phyloP scores from a whole-genome alignment of 2,113 vertebrate species.

The Corynorhinus townsendii region DNA sequence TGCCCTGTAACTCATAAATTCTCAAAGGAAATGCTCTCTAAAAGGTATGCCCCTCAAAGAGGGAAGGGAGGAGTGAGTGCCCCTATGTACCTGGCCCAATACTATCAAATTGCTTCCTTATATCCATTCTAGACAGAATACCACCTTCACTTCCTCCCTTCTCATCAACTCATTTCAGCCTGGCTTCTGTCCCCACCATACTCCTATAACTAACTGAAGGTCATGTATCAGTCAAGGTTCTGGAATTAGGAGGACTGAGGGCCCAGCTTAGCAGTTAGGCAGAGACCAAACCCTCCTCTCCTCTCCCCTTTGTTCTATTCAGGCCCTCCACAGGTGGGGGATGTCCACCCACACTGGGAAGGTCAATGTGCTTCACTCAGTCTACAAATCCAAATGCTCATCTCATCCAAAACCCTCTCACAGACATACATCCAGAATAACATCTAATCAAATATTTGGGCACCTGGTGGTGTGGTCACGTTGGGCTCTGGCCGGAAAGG shows the following conservation, averaged over 20 bases:
- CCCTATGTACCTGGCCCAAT: background rate
- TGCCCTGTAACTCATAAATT: background rate
- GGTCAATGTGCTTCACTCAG: background rate
- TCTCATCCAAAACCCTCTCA: background rate
- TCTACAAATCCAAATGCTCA: background rate
- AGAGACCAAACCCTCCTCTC: background rate
- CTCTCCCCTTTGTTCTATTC: background rate
- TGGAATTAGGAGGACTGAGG: background rate
- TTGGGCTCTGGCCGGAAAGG: background rate
- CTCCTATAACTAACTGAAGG: background rate
- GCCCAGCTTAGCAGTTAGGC: background rate
- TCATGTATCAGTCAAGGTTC: background rate
- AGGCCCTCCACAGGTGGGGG: background rate
- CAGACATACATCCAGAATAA: background rate
- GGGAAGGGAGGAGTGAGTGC: background rate
- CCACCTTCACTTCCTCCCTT: background rate
- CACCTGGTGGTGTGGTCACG: background rate
- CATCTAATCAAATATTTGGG: background rate
- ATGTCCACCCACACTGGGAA: background rate
- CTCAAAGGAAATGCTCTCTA: background rate
- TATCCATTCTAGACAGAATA: background rate
- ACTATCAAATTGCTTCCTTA: background rate
- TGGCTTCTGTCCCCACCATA: background rate
- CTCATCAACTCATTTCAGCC: background rate
- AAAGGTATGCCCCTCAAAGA: background rate